phyloP scores from a whole-genome alignment of 2,113 vertebrate genomes.

The Engystomops pustulosus region DNA sequence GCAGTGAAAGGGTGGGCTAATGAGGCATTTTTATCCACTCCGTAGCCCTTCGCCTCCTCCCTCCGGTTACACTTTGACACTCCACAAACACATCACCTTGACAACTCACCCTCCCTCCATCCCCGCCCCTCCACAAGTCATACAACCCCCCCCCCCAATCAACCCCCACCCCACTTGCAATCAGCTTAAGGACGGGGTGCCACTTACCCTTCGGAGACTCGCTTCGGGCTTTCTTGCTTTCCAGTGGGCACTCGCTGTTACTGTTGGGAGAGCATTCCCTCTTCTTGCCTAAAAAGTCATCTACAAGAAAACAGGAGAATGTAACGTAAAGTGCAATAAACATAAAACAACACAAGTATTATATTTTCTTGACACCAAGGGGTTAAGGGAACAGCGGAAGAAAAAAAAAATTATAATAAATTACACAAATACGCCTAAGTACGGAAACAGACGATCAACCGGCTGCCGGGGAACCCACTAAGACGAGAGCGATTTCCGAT shows the following conservation, averaged over 20 bases:
- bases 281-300: conserved; percentile 91
- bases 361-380: neutral
- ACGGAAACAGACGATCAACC: neutral
- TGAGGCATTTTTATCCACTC: conserved; percentile 59
- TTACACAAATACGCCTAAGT: neutral
- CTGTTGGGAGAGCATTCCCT: conserved; percentile 89
- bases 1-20: conserved; percentile 55
- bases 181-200: conserved; percentile 46
- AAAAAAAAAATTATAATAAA: neutral
- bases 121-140: neutral
- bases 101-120: conserved; percentile 31
- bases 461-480: neutral
- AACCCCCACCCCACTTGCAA: neutral
- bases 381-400: neutral
- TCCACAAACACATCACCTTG: conserved; percentile 61
- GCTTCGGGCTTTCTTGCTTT: conserved; percentile 90
- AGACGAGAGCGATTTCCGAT: neutral
- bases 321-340: neutral
- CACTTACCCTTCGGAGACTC: conserved; percentile 91
- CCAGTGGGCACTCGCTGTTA: conserved; percentile 90
- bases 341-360: conserved; percentile 53
- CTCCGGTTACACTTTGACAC: conserved; percentile 57
- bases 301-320: conserved; percentile 68
- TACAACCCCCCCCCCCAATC: neutral
- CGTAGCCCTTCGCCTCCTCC: conserved; percentile 12